A percentile compares a stretch with the other conserved stretches of the same genome.
Conservation (phyloP, 2,113 vertebrate species). For the Sialia sialis region DNA sequence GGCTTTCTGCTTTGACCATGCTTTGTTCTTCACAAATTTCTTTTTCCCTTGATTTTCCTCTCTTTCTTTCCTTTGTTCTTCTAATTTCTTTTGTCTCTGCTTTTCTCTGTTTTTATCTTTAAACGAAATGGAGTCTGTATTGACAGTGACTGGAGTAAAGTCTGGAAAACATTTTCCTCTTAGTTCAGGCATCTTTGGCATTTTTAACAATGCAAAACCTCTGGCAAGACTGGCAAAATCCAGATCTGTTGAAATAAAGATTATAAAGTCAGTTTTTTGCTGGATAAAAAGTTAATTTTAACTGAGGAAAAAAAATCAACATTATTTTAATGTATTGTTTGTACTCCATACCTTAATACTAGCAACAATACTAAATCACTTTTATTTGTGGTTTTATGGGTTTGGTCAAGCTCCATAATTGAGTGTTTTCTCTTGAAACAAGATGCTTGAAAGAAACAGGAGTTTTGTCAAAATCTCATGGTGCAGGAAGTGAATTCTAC, state of each 20-base stretch:
- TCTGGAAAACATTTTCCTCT: slow-evolving; percentile 82
- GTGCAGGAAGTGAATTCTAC: not conserved
- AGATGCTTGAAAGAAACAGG: not conserved
- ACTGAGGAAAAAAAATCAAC: not conserved
- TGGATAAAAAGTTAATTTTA: not conserved
- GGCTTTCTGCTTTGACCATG: slow-evolving; percentile 95
- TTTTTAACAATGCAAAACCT: slow-evolving; percentile 88
- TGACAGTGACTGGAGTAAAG: slow-evolving; percentile 73
- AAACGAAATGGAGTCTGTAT: slow-evolving; percentile 89
- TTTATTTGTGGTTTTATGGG: not conserved
- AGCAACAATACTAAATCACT: not conserved
- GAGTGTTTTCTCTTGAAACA: not conserved
- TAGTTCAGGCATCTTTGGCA: slow-evolving; percentile 95
- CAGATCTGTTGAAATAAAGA: slow-evolving; percentile 77
- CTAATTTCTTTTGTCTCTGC: slow-evolving; percentile 83
- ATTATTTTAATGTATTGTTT: not conserved
- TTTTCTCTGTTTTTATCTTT: slow-evolving; percentile 92
- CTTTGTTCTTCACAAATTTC: slow-evolving; percentile 78
- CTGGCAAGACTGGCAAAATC: slow-evolving; percentile 84
- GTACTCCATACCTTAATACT: not conserved
- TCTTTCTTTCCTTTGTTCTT: slow-evolving; percentile 69
- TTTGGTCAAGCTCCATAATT: not conserved
- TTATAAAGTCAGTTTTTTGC: not conserved
- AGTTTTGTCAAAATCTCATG: not conserved
- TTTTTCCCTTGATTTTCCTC: slow-evolving; percentile 57